Conservation (phyloP, 2,888 invertebrate species). For the Thyatira batis region DNA sequence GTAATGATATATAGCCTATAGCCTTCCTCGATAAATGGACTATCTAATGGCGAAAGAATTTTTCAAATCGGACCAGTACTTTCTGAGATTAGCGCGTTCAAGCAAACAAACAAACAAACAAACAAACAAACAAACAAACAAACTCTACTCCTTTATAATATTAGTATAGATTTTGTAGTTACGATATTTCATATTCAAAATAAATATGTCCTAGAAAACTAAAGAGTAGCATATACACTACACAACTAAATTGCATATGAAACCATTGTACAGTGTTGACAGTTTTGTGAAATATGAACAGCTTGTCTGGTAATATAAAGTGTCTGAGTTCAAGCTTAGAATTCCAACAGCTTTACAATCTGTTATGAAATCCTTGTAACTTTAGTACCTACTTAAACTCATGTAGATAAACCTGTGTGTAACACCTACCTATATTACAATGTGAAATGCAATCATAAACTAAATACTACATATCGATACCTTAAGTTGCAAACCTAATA, state of each 20-base stretch:
- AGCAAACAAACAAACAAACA: too few species aligned
- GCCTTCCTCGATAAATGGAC: too few species aligned
- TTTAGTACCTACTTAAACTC: background rate
- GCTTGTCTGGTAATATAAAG: background rate
- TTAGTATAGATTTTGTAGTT: too few species aligned
- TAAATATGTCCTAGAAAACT: background rate
- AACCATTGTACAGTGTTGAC: background rate
- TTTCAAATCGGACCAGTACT: too few species aligned
- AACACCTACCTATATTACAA: background rate
- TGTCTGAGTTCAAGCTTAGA: background rate
- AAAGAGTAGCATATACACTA: background rate
- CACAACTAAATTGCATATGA: background rate
- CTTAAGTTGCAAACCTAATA: too few species aligned
- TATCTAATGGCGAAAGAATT: too few species aligned
- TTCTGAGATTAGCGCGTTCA: too few species aligned
- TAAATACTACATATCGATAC: too few species aligned
- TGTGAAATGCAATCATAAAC: background rate
- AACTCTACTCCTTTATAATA: too few species aligned
- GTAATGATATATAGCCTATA: too few species aligned
- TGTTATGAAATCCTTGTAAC: background rate
- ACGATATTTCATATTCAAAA: too few species aligned
- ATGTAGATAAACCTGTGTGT: background rate
- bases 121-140: too few species aligned
- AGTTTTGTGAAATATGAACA: background rate
- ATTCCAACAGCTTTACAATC: background rate